Percentiles rank a stretch among this genome's conserved stretches.
phyloP scores from a whole-genome alignment of 2,797 vertebrate genomes.

The Peromyscus eremicus region DNA sequence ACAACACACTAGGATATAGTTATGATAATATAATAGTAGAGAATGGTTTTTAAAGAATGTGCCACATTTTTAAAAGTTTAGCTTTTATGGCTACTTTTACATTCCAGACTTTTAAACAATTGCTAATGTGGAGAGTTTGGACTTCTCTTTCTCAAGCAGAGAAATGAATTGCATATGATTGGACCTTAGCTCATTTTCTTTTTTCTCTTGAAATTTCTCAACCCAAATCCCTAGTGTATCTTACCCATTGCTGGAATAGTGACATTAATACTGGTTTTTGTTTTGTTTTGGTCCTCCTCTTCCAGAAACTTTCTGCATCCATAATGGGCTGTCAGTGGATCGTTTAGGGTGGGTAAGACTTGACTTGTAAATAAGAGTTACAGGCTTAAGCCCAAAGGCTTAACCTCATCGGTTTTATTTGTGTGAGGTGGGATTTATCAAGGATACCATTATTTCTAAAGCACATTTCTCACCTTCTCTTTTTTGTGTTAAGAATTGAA shows the following conservation, averaged over 20 bases:
- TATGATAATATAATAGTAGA: not conserved
- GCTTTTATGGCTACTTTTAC: not conserved
- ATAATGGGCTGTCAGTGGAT: not conserved
- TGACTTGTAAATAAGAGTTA: not conserved
- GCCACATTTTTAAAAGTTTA: not conserved
- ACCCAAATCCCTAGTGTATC: not conserved
- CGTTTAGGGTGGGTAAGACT: not conserved
- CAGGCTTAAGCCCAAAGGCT: not conserved
- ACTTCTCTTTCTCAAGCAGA: not conserved
- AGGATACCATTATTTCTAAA: slow-evolving; percentile 20
- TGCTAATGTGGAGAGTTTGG: not conserved
- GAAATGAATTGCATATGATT: not conserved
- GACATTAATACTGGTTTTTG: not conserved
- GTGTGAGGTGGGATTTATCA: not conserved
- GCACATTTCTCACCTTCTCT: not conserved
- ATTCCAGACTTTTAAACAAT: not conserved
- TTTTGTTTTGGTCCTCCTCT: not conserved
- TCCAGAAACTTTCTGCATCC: not conserved
- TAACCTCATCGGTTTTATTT: not conserved
- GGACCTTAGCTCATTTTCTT: slow-evolving; percentile 9
- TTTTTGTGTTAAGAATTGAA: not conserved
- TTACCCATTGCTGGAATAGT: not conserved
- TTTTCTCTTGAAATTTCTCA: slow-evolving; percentile 34
- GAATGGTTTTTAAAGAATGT: not conserved
- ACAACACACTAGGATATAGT: not conserved